Evolutionary conservation across 2,888 invertebrate species (phyloP).

Genomic region (Rhogogaster chlorosoma): DNA sequence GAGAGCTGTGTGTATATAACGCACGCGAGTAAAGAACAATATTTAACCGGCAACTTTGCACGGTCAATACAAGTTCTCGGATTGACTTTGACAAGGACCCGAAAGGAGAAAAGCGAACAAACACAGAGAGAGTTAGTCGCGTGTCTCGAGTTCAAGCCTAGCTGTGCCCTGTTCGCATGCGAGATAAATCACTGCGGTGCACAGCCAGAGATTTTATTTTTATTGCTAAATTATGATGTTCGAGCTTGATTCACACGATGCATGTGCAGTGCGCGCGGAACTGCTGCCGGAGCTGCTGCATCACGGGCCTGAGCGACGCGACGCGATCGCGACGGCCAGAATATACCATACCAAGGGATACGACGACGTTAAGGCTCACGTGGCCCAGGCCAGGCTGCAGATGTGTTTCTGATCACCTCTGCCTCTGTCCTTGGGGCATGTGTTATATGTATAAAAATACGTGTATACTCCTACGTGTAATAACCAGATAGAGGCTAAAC

Average conservation of each 20-base stretch:
- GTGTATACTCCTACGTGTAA: neutral
- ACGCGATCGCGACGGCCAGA: neutral
- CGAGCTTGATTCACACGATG: conserved; percentile 33
- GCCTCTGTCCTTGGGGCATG: conserved; percentile 21
- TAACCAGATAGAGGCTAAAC: neutral
- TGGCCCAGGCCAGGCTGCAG: conserved; percentile 20
- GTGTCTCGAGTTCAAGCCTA: conserved; percentile 28
- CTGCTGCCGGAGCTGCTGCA: neutral
- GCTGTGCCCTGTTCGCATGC: neutral
- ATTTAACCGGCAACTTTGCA: conserved; percentile 18
- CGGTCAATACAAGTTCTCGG: conserved; percentile 3
- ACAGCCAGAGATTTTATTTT: conserved; percentile 37
- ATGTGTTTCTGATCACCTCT: conserved; percentile 43
- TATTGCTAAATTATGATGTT: conserved; percentile 49
- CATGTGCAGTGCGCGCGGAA: neutral
- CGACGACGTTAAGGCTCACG: neutral
- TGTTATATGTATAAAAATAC: neutral
- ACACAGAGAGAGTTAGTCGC: conserved; percentile 28
- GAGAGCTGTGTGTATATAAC: neutral
- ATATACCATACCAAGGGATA: neutral
- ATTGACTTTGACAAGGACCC: conserved; percentile 22
- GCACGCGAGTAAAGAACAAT: conserved; percentile 9
- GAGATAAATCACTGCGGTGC: conserved; percentile 29
- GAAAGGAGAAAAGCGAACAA: conserved; percentile 21
- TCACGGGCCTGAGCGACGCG: neutral